Evolutionary conservation across 2,797 vertebrate species (phyloP), one percentile per base, ranked within the genome.

Genomic region (Pitangus sulphuratus): DNA sequence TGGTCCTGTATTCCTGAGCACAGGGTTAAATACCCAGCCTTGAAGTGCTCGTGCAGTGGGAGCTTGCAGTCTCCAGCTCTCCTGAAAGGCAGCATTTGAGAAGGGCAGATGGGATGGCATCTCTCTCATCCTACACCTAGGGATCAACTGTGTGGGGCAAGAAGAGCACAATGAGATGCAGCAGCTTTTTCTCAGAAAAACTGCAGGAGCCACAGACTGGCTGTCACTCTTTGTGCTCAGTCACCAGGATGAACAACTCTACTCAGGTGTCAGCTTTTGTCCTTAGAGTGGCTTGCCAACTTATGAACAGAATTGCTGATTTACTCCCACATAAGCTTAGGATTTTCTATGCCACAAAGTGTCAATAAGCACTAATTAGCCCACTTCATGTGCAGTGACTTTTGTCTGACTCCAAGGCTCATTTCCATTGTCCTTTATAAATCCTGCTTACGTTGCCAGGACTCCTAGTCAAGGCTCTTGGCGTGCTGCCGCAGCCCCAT

Each of bases 371-470:
- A 8, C 37, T 78, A 57, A 50, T 69, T 56, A 90, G 22, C 42
- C 18, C 33, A 18, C 30, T 18, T 66, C 24, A 8, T 2, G 4
- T 31, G n/a, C 62, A 65, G 47, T 39, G 56, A 31, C 77, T 68
- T 44, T 11, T 65, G 21, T 60, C 30, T 62, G 77, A 42, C 3
- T 11, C 47, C 44, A 56, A 69, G 14, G 18, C 25, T n/a, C 12
- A 4, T 60, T 91, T 66, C 28, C 37, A 70, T 48, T 51, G 44
- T 40, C 48, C 28, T 48, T 56, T 62, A 21, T 16, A 33, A 56
- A 76, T 45, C 22, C 68, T 44, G 7, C 40, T 76, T 13, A 4
- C 0, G 0, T 28, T 0, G 0, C 56, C 53, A n/a, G 35, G 64
- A 25, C 11, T 74, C 60, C 25, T 18, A 11, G 15, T 54, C 35